A percentile compares a stretch with the other conserved stretches of the same genome.
These are phyloP conservation scores for Drosophila oshimai DNA, from an alignment of 1,140 invertebrate species.

Conservation along the genomic window DNA sequence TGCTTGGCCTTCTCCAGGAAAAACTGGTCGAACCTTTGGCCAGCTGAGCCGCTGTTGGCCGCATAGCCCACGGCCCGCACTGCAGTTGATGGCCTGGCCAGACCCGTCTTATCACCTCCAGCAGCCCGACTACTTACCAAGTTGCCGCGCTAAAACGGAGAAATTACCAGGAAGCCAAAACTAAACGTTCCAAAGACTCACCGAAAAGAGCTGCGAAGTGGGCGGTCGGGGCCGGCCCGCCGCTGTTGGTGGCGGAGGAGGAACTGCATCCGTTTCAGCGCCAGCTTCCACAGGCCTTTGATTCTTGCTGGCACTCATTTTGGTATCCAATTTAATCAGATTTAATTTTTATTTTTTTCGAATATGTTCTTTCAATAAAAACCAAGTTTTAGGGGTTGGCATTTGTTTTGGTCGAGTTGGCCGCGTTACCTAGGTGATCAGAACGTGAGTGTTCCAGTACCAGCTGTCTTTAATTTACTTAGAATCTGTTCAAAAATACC, in stretches of 20 bases:
- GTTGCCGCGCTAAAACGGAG: slow-evolving; percentile 57
- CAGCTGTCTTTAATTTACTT: too few relatives aligned
- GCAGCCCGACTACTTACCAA: slow-evolving; percentile 61
- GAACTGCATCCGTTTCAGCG: slow-evolving; percentile 12
- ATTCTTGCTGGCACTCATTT: slow-evolving; percentile 27
- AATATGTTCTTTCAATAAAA: not conserved
- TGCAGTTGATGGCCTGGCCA: slow-evolving; percentile 94
- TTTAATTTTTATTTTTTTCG: not conserved
- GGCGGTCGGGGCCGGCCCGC: slow-evolving; percentile 72
- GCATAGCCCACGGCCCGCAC: slow-evolving; percentile 97
- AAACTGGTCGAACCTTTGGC: slow-evolving; percentile 89
- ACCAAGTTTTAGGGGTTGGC: not conserved
- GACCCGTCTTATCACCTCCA: slow-evolving; percentile 61
- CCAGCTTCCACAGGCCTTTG: not conserved
- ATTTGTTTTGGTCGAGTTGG: not conserved
- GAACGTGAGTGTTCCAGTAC: too few relatives aligned
- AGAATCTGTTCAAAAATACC: too few relatives aligned
- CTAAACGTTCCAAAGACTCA: not conserved
- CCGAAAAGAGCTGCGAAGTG: slow-evolving; percentile 75
- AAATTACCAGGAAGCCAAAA: not conserved
- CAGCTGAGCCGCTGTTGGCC: slow-evolving; percentile 84
- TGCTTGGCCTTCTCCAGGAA: slow-evolving; percentile 87
- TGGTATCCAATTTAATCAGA: not conserved
- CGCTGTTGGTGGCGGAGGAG: slow-evolving; percentile 69
- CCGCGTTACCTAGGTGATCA: not conserved